Conservation (phyloP, 1,140 invertebrate species). For the Hermetia illucens region DNA sequence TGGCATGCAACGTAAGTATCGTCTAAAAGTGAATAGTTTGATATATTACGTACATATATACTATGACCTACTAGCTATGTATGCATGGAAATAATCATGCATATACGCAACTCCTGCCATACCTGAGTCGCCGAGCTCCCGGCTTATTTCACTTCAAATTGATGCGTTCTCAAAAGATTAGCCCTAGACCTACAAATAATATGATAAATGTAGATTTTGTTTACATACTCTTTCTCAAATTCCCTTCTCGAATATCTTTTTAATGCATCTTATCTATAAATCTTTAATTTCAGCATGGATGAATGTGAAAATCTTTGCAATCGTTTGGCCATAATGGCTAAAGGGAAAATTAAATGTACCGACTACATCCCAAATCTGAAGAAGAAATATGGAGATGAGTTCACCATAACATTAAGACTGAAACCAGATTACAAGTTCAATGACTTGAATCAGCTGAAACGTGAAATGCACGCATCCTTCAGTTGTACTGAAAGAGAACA, state of each 20-base stretch:
- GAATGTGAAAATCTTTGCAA: slow-evolving; percentile 70
- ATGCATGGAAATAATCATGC: no score
- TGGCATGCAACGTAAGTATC: no score
- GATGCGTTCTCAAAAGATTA: no score
- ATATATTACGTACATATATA: no score
- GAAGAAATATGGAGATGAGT: slow-evolving; percentile 30
- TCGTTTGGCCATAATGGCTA: slow-evolving; percentile 68
- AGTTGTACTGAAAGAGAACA: slow-evolving; percentile 16
- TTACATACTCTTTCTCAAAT: not conserved
- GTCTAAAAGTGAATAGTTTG: no score
- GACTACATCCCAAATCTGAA: slow-evolving; percentile 35
- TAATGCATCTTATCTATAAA: slow-evolving; percentile 1
- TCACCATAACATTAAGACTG: slow-evolving; percentile 31
- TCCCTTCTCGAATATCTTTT: not conserved
- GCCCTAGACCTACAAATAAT: no score
- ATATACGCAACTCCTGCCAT: no score
- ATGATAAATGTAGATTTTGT: no score
- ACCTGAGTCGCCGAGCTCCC: no score
- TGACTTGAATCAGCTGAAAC: not conserved
- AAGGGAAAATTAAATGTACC: slow-evolving; percentile 46
- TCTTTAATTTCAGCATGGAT: slow-evolving; percentile 53
- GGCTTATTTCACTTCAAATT: no score
- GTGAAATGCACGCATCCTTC: slow-evolving; percentile 12
- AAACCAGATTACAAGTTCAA: slow-evolving; percentile 9
- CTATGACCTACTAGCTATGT: no score